Evolutionary conservation across 2,113 vertebrate species (phyloP).

Genomic region (Leucopsar rothschildi): DNA sequence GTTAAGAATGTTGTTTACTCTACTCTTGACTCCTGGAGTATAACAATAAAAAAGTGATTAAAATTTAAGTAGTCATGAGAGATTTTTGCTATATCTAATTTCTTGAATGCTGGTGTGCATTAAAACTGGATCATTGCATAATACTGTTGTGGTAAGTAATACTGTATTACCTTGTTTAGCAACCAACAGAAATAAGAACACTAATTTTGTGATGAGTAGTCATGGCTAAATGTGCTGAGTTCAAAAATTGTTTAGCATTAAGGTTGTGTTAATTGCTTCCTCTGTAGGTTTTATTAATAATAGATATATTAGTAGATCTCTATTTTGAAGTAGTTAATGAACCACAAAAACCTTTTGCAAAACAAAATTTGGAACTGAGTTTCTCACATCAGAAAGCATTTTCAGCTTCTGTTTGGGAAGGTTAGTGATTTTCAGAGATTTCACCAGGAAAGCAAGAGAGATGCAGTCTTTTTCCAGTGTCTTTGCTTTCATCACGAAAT

Average conservation of each 20-base stretch:
- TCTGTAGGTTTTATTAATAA: constrained; percentile 1
- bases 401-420: neutral
- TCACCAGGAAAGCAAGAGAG: neutral
- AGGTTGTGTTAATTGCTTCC: constrained; percentile 16
- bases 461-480: neutral
- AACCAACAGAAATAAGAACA: constrained; percentile 40
- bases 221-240: constrained; percentile 24
- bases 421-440: neutral
- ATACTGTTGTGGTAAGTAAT: constrained; percentile 27
- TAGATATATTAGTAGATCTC: neutral
- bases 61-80: constrained; percentile 70
- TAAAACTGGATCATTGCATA: constrained; percentile 62
- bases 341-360: neutral
- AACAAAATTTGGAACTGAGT: neutral
- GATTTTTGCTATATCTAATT: constrained; percentile 62
- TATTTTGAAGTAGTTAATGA: neutral
- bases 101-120: constrained; percentile 51
- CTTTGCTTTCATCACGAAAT: neutral
- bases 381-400: neutral
- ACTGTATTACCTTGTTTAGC: constrained; percentile 33
- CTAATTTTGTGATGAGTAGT: constrained; percentile 36
- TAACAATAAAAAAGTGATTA: constrained; percentile 71
- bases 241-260: constrained; percentile 27
- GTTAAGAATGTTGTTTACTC: constrained; percentile 65
- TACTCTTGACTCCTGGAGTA: constrained; percentile 59